phyloP scores from a whole-genome alignment of 1,140 invertebrate genomes.

The Phymastichus coffea region DNA sequence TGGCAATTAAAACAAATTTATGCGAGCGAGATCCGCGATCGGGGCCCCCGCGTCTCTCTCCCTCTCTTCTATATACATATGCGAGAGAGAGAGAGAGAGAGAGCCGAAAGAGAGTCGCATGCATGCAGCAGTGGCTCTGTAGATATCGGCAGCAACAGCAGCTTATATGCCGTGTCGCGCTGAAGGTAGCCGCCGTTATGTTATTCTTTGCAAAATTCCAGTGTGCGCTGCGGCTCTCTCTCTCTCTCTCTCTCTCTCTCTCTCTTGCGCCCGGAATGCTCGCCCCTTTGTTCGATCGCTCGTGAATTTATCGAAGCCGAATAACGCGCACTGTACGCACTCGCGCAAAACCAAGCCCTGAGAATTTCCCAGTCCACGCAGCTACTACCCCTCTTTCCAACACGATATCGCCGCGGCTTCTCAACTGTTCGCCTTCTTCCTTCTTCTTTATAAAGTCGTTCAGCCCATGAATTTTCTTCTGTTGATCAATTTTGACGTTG shows the following conservation, averaged over 20 bases:
- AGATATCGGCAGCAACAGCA: not conserved
- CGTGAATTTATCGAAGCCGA: conserved; percentile 14
- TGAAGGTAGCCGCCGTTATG: conserved; percentile 7
- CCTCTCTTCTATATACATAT: not conserved
- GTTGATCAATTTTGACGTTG: no score
- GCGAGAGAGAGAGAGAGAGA: not conserved
- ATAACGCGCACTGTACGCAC: not conserved
- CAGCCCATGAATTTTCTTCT: no score
- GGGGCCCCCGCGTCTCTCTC: conserved; percentile 19
- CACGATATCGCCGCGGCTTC: no score
- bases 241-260: no score
- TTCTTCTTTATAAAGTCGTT: no score
- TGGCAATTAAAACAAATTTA: conserved; percentile 61
- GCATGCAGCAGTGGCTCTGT: no score
- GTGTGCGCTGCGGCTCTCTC: no score
- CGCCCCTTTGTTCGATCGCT: conserved; percentile 26
- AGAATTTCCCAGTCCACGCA: conserved; percentile 14
- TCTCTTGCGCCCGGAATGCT: no score
- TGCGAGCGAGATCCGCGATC: conserved; percentile 59
- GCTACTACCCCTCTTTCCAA: no score
- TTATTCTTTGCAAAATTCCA: conserved; percentile 31
- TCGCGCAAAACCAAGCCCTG: not conserved
- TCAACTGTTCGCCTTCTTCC: no score
- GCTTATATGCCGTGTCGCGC: not conserved
- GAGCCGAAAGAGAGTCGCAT: no score